Evolutionary conservation across 2,888 invertebrate genomes (phyloP).

Genomic region (Diarsia mendica): DNA sequence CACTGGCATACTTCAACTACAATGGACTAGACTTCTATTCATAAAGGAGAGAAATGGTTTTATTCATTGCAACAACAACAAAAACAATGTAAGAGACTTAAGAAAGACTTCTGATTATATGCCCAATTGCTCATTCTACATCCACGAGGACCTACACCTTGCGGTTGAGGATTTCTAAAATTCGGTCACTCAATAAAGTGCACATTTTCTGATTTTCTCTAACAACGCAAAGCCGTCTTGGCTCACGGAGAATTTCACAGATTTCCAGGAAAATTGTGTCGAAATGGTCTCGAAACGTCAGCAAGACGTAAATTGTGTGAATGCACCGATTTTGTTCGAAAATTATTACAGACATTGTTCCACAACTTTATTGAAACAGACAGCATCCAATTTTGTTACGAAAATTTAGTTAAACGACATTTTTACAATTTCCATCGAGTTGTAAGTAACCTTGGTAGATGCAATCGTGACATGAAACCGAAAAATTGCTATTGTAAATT

Average conservation of each 20-base stretch:
- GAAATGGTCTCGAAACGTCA: slow-evolving; percentile 25
- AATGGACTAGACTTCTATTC: slow-evolving; percentile 51
- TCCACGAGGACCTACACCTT: neutral
- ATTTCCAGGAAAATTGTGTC: slow-evolving; percentile 27
- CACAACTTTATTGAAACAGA: slow-evolving; percentile 30
- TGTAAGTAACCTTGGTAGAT: neutral
- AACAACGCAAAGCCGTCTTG: slow-evolving; percentile 24
- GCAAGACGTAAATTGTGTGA: slow-evolving; percentile 22
- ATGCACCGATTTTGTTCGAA: slow-evolving; percentile 20
- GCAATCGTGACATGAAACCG: slow-evolving; percentile 33
- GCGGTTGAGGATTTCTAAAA: slow-evolving; percentile 13
- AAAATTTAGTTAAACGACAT: slow-evolving; percentile 1
- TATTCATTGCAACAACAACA: slow-evolving; percentile 23
- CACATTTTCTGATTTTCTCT: slow-evolving; percentile 21
- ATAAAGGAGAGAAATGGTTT: slow-evolving; percentile 38
- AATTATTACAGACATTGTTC: slow-evolving; percentile 25
- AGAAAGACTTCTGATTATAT: neutral
- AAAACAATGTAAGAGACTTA: slow-evolving; percentile 16
- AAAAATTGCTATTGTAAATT: slow-evolving; percentile 36
- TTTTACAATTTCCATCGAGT: slow-evolving; percentile 30
- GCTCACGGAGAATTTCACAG: slow-evolving; percentile 15
- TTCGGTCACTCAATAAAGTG: slow-evolving; percentile 29
- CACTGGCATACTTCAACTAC: slow-evolving; percentile 50
- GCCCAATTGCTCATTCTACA: neutral
- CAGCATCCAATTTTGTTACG: slow-evolving; percentile 4